Percentiles rank a stretch among this genome's conserved stretches.
phyloP scores from a whole-genome alignment of 2,888 invertebrate genomes.

The Dicyrtoma fusca region DNA sequence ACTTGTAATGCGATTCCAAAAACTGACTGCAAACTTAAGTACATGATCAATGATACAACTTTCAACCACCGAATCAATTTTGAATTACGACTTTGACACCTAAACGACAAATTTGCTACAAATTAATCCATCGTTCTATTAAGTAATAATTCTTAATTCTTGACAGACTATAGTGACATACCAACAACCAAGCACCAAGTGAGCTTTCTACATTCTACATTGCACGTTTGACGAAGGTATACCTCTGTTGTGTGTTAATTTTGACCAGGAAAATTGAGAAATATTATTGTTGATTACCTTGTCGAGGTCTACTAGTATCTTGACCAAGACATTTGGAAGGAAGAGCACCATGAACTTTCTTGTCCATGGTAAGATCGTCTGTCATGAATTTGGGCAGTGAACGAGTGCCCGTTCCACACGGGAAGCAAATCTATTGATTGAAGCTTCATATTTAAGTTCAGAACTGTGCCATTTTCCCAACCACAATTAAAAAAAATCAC shows the following conservation, averaged over 20 bases:
- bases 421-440: constrained; percentile 43
- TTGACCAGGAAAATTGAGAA: neutral
- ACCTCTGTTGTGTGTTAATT: neutral
- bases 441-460: constrained; percentile 56
- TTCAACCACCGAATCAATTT: too few relatives aligned
- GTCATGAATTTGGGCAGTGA: constrained; percentile 48
- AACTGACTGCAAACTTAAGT: too few relatives aligned
- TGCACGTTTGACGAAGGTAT: neutral
- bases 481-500: constrained; percentile 42
- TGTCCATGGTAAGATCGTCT: constrained; percentile 55
- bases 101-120: too few relatives aligned
- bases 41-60: too few relatives aligned
- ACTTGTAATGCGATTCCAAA: too few relatives aligned
- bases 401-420: constrained; percentile 55
- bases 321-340: constrained; percentile 42
- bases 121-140: too few relatives aligned
- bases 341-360: constrained; percentile 46
- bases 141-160: too few relatives aligned
- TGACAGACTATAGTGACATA: too few relatives aligned
- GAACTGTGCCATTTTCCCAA: constrained; percentile 55
- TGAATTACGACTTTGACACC: too few relatives aligned
- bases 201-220: too few relatives aligned
- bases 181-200: too few relatives aligned
- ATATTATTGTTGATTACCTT: constrained; percentile 31
- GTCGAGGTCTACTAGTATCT: constrained; percentile 40